Base-by-base conservation (phyloP, 37 sponge, comb jelly and placozoan genomes). In the Geodia barretti region DNA sequence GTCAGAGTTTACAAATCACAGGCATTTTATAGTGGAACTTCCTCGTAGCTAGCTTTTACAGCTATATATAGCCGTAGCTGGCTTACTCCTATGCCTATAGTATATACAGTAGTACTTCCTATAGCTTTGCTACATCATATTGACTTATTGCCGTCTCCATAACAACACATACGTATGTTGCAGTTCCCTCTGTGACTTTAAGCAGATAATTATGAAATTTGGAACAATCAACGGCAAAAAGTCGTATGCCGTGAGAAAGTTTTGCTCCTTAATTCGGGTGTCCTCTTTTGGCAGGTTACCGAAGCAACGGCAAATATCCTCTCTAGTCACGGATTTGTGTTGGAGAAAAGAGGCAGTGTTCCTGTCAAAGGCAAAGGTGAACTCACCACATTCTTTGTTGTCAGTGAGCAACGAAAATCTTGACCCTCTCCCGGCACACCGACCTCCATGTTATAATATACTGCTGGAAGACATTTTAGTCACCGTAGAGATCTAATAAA, bases 311-410 rank as follows among this genome's bases (percentile, higher is more conserved):
- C 87, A 8, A 37, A 42, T 11, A 72, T 79, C 3, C 37, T 87
- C 11, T 67, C 30, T 31, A 65, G 60, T 31, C 60, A 60, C 65
- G 80, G 81, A 1, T 91, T 75, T 64, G 21, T 41, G 1, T 39
- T 86, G 8, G 77, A 87, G 77, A 70, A 91, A 39, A 65, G 93
- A 72, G 93, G 93, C 4, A 5, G 62, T 33, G 70, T 92, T 1
- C 42, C 47, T 14, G 89, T 92, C 25, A 92, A 92, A 39, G 93
- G 93, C 0, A 92, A 92, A 60, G 93, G 93, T 37, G 54, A 80
- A 28, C 62, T 92, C 23, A 92, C 60, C 2, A 92, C 93, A 1
- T 88, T 64, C 31, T 92, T 83, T 70, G 64, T 92, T 21, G 40
- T 42, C 1, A 83, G 77, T 14, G 73, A 78, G 32, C 47, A 4